Base-by-base conservation (phyloP, 2,797 vertebrate genomes). In the Scomberomorus guttatus region DNA sequence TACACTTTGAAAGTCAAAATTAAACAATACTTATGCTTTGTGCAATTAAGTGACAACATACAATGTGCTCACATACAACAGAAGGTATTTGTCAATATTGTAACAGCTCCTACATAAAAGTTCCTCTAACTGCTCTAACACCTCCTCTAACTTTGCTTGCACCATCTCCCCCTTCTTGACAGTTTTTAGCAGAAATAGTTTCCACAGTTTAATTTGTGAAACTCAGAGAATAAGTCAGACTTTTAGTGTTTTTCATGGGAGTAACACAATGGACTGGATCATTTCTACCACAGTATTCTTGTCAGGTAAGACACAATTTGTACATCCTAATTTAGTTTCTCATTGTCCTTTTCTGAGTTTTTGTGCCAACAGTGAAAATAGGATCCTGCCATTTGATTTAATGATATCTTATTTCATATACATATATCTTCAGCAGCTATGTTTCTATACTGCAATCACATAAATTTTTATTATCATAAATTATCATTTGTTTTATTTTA, bases 221-320 rank as follows among this genome's bases (percentile, higher is more conserved):
- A 13, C 32, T 69, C 17, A 64, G 6, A 62, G 14, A 29, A 52
- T 6, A 20, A 5, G 52, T 66, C 5, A 50, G 3, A 20, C 15
- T 8, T 59, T 17, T 3, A 55, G 2, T 64, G 18, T 56, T 58
- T 71, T 37, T 6, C 50, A 84, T 72, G 59, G 57, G 67, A 80
- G 20, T 24, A 20, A 18, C 66, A 87, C 50, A 78, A 93, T 93
- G 92, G 77, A 64, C 58, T 52, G 66, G 84, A 80, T 71, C 25
- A 70, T 86, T 44, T 25, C 25, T 18, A 6, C 78, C 6, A 7
- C 60, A 29, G 4, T 89, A 22, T 56, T 83, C 13, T 70, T 86
- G n/a, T 84, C 89, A 79, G 91, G 92, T 93, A 88, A 85, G 90
- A 62, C 1, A 9, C 54, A 17, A 3, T 54, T 81, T 67, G 9